Evolutionary conservation across 2,888 invertebrate genomes (phyloP).

Genomic region (Crossocerus cetratus): DNA sequence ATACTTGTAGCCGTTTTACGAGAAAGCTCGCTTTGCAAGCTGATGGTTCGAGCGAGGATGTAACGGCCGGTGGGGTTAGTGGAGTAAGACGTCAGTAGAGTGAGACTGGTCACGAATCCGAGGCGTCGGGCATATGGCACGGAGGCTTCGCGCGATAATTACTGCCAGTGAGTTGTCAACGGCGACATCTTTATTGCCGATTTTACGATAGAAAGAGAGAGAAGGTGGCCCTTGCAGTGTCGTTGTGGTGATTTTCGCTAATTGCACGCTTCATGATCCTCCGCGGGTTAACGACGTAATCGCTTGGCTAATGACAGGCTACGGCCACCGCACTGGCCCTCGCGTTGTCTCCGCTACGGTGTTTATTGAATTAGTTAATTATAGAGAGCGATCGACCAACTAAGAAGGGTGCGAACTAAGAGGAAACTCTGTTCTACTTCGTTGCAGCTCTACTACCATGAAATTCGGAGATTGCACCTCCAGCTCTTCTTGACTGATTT

Average conservation of each 20-base stretch:
- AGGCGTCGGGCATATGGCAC: not conserved
- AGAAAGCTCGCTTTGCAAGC: no score
- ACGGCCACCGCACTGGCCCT: conserved; percentile 45
- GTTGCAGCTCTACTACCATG: not conserved
- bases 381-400: conserved; percentile 1
- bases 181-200: conserved; percentile 40
- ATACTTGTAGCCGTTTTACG: no score
- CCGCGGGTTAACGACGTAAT: conserved; percentile 63
- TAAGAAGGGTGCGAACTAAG: not conserved
- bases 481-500: not conserved
- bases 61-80: no score
- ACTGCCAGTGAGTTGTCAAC: conserved; percentile 12
- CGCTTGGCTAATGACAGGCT: conserved; percentile 63
- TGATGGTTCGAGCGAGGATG: no score
- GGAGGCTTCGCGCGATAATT: conserved; percentile 22
- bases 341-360: conserved; percentile 63
- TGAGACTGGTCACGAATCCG: not conserved
- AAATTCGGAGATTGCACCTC: no score
- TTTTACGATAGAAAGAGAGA: conserved; percentile 11
- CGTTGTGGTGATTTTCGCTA: conserved; percentile 52
- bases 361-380: conserved; percentile 67
- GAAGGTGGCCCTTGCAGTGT: conserved; percentile 22
- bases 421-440: not conserved
- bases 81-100: not conserved
- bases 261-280: conserved; percentile 60